Evolutionary conservation across 2,888 invertebrate species (phyloP).

Genomic region (Nomada ruficornis): DNA sequence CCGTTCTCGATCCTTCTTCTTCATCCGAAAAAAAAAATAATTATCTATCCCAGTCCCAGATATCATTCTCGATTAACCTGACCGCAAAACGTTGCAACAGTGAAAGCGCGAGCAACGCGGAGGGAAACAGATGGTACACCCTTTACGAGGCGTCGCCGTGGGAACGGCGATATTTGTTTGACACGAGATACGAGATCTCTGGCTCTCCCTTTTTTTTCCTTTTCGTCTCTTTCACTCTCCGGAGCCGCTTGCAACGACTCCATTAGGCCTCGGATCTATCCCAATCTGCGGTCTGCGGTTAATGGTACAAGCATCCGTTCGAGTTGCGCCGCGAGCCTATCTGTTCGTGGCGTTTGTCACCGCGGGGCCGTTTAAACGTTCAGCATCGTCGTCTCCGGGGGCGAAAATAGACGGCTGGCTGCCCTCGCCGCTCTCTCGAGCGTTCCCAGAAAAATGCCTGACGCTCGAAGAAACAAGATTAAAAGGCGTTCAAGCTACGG

Average conservation of each 20-base stretch:
- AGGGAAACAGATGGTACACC: conserved; percentile 36
- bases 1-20: no score
- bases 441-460: conserved; percentile 78
- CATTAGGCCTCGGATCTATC: conserved; percentile 68
- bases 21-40: no score
- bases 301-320: conserved; percentile 67
- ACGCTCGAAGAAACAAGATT: conserved; percentile 74
- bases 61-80: background rate
- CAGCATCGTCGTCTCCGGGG: conserved; percentile 57
- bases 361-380: conserved; percentile 70
- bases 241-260: conserved; percentile 54
- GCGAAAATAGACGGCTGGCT: conserved; percentile 71
- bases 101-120: conserved; percentile 7
- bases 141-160: conserved; percentile 34
- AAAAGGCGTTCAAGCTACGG: conserved; percentile 47
- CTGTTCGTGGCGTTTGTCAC: conserved; percentile 68
- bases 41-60: no score
- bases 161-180: conserved; percentile 64
- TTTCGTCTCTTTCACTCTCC: background rate
- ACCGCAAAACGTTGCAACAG: background rate
- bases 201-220: background rate
- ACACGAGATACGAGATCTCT: conserved; percentile 49
- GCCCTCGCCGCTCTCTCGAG: conserved; percentile 62
- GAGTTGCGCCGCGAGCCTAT: conserved; percentile 54
- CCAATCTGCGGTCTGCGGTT: conserved; percentile 67